Conservation (phyloP, 2,113 vertebrate species). For the Bubalus kerabau region DNA sequence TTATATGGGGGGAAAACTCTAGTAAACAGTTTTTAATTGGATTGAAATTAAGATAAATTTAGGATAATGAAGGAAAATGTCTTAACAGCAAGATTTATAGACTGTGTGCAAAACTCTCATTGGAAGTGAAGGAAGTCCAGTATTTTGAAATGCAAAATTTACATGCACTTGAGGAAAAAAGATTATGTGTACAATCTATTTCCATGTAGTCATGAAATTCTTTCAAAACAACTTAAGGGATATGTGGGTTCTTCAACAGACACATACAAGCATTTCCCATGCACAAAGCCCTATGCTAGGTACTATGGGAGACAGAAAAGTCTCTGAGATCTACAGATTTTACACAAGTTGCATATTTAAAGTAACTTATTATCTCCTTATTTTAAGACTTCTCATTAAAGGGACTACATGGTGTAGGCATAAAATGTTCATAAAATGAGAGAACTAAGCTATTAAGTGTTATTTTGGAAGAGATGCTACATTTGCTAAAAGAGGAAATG, state of each 20-base stretch:
- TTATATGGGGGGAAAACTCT: conserved; percentile 54
- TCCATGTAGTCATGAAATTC: conserved; percentile 42
- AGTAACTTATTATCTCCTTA: background rate
- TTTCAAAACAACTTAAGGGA: conserved; percentile 38
- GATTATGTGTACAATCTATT: conserved; percentile 59
- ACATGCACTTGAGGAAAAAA: conserved; percentile 60
- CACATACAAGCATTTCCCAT: background rate
- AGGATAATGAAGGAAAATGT: conserved; percentile 73
- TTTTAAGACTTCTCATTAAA: background rate
- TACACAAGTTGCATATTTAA: background rate
- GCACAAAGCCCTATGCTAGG: background rate
- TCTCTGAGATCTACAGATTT: conserved; percentile 12
- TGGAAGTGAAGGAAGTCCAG: conserved; percentile 57
- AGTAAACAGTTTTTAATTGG: conserved; percentile 52
- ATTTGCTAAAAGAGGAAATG: background rate
- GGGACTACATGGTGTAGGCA: background rate
- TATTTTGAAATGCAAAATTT: conserved; percentile 68
- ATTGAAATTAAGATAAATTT: conserved; percentile 68
- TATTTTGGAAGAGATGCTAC: background rate
- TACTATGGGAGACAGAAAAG: background rate
- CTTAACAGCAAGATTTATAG: conserved; percentile 74
- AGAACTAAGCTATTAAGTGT: background rate
- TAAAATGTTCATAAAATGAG: background rate
- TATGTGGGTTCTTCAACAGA: background rate
- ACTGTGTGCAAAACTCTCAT: conserved; percentile 62